Conservation (phyloP, 2,888 invertebrate species). For the Diaphora mendica region DNA sequence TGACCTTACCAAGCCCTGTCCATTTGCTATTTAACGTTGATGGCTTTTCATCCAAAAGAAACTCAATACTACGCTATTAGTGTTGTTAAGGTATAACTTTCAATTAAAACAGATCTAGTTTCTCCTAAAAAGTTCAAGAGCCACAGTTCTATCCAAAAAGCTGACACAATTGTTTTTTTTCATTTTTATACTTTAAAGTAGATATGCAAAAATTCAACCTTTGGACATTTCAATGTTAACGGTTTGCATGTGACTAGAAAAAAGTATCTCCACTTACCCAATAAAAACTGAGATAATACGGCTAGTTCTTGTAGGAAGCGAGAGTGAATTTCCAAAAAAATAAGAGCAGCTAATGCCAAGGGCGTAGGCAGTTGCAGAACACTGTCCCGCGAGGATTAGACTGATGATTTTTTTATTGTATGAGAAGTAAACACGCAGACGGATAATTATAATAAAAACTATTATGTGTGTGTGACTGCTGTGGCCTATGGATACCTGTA, state of each 20-base stretch:
- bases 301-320: background rate
- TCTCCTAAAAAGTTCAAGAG: background rate
- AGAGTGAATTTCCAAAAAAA: background rate
- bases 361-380: background rate
- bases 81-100: background rate
- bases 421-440: too few relatives aligned
- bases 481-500: background rate
- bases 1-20: background rate
- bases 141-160: background rate
- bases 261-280: background rate
- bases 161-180: background rate
- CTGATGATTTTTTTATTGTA: background rate
- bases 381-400: background rate
- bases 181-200: background rate
- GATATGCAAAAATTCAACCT: background rate
- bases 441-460: too few relatives aligned
- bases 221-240: background rate
- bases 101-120: background rate
- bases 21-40: background rate
- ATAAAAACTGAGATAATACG: background rate
- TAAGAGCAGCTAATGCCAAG: background rate
- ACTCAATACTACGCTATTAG: background rate
- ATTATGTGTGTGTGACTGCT: background rate
- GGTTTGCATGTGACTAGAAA: background rate
- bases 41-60: background rate